Evolutionary conservation across 2,888 invertebrate genomes (phyloP).

Genomic region (Sphaeridia pumilis): DNA sequence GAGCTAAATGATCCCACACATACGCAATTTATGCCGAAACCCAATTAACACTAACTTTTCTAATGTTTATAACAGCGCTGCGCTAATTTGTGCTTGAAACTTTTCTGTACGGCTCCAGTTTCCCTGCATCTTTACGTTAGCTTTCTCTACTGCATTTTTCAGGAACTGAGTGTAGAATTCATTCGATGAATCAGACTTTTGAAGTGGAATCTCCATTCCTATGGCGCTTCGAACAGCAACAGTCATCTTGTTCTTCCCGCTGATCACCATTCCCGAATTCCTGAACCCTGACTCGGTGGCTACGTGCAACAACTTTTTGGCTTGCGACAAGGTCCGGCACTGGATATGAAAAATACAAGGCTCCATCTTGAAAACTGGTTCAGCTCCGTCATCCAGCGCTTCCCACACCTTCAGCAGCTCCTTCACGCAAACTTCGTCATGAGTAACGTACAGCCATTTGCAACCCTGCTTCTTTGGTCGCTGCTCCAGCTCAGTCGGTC

Average conservation of each 20-base stretch:
- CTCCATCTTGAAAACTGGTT: constrained; percentile 31
- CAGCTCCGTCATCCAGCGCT: not conserved
- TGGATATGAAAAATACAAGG: constrained; percentile 33
- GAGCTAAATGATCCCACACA: not conserved
- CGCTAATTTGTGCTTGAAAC: no score
- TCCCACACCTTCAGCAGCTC: constrained; percentile 20
- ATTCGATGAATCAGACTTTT: no score
- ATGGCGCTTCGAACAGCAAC: constrained; percentile 32
- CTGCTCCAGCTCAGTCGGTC: no score
- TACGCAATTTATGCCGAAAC: no score
- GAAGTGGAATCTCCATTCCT: constrained; percentile 31
- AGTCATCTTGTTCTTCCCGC: constrained; percentile 34
- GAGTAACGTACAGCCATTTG: constrained; percentile 32
- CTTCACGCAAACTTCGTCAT: constrained; percentile 23
- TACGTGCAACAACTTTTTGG: constrained; percentile 27
- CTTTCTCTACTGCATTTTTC: constrained; percentile 18
- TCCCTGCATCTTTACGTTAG: constrained; percentile 25
- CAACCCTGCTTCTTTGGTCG: constrained; percentile 26
- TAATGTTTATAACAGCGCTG: no score
- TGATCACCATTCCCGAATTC: constrained; percentile 35
- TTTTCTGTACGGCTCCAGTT: constrained; percentile 29
- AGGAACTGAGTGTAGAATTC: constrained; percentile 15
- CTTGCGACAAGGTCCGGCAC: constrained; percentile 24
- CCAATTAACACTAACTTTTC: no score
- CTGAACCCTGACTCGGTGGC: constrained; percentile 33